A percentile compares a stretch with the other conserved stretches of the same genome.
Evolutionary conservation across 2,888 invertebrate genomes (phyloP).

Genomic region (Cataglyphis albicans): DNA sequence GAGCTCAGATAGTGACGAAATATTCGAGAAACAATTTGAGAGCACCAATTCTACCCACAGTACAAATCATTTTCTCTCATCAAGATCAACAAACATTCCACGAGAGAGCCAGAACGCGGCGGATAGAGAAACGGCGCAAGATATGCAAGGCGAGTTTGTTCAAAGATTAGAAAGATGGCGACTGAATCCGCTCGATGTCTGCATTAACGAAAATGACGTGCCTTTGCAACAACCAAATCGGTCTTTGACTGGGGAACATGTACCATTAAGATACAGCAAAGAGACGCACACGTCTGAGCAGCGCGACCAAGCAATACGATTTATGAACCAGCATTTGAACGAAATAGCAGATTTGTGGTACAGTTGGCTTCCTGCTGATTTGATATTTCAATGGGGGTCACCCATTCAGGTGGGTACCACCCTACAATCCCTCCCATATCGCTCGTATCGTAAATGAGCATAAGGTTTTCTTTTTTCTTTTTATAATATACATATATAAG

Average conservation of each 20-base stretch:
- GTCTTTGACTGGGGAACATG: slow-evolving; percentile 58
- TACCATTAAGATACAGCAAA: slow-evolving; percentile 67
- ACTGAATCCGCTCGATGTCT: slow-evolving; percentile 71
- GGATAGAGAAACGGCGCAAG: slow-evolving; percentile 47
- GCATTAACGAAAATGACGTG: slow-evolving; percentile 68
- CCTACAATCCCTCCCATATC: slow-evolving; percentile 75
- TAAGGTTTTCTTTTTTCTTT: slow-evolving; percentile 18
- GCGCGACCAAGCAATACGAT: slow-evolving; percentile 65
- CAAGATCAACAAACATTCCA: slow-evolving; percentile 50
- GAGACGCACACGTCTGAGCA: slow-evolving; percentile 60
- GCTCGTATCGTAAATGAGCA: slow-evolving; percentile 68
- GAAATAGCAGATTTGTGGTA: slow-evolving; percentile 74
- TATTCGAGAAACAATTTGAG: slow-evolving; percentile 55
- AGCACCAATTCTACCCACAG: slow-evolving; percentile 50
- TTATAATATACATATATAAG: neutral
- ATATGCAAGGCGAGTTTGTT: slow-evolving; percentile 49
- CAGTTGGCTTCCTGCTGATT: slow-evolving; percentile 64
- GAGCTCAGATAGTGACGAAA: slow-evolving; percentile 59
- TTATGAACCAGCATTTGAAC: slow-evolving; percentile 73
- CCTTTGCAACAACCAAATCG: slow-evolving; percentile 67
- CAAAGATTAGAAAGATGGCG: slow-evolving; percentile 66
- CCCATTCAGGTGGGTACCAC: slow-evolving; percentile 84
- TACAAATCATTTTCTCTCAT: slow-evolving; percentile 45
- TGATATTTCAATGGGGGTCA: slow-evolving; percentile 79
- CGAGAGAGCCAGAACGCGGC: slow-evolving; percentile 57